Evolutionary conservation across 1,140 invertebrate species (phyloP), one percentile per base, ranked within the genome.

Genomic region (Magallana angulata): DNA sequence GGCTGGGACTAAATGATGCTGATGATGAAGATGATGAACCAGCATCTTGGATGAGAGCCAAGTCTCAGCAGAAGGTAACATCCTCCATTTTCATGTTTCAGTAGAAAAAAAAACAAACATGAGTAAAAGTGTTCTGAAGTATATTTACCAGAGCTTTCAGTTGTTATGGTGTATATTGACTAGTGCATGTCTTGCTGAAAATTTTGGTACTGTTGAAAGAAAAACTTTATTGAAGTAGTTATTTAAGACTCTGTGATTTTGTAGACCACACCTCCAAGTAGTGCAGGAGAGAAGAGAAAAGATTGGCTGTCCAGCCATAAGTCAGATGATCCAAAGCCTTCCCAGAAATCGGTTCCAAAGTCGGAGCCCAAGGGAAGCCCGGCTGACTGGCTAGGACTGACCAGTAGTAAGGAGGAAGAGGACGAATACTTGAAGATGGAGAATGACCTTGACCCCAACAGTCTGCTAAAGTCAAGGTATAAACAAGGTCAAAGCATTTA

Each of bases 1-100:
- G 91, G 89, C 76, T 92, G 5, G 92, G 92, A n/a, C 71, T 92
- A 11, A 91, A 89, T 57, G 91, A 91, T 58, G 90, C 90, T 18
- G 91, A 90, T 71, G 89, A 89, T 80, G 91, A 91, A 68, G 92
- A 90, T 84, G 89, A 89, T 48, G 90, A 92, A 57, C 36, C 83
- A 18, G 80, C 18, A 62, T 68, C 87, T 12, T 57, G 57, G 62
- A 87, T 82, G 81, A 64, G 62, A 87, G 24, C 82, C 18, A 71
- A 87, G 62, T 68, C 48, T 12, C 60, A 81, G 2, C 36, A 84
- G 58, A 68, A 81, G 12, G 81, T 82, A 58, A 82, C n/a, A 57
- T 48, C 5, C 5, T 48, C 36, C 36, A 48, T 48, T 48, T 4
- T 48, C 36, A 48, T 48, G 36, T 48, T 48, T 48, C 36, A 5